These are phyloP conservation scores for Leucophenga maculata DNA, from an alignment of 2,888 invertebrate genomes.

Conservation along the genomic window DNA sequence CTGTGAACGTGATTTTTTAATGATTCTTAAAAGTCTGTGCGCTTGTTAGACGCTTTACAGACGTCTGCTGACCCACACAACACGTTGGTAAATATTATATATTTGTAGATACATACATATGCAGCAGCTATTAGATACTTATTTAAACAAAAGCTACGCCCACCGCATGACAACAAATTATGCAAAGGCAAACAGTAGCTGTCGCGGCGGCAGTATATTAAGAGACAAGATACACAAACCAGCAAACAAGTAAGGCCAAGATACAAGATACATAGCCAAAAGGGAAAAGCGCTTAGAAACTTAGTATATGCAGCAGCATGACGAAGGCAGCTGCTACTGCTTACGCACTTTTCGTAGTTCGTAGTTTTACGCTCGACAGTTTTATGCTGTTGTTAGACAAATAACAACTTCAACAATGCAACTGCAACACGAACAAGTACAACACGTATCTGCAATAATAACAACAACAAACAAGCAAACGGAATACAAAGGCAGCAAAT, in stretches of 20 bases:
- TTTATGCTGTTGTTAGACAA: conserved; percentile 23
- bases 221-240: neutral
- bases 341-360: conserved; percentile 21
- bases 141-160: neutral
- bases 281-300: too few relatives aligned
- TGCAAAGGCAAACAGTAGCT: neutral
- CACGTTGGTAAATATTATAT: too few relatives aligned
- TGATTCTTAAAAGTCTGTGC: too few relatives aligned
- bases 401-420: conserved; percentile 1
- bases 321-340: neutral
- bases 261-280: neutral
- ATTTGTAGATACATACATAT: too few relatives aligned
- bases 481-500: neutral
- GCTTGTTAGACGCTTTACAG: neutral
- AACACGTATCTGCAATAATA: neutral
- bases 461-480: neutral
- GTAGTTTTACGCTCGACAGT: neutral
- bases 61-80: too few relatives aligned
- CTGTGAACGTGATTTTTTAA: too few relatives aligned
- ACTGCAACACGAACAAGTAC: neutral
- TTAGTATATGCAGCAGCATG: too few relatives aligned
- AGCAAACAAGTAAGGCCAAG: neutral
- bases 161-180: conserved; percentile 14
- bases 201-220: neutral
- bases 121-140: neutral